A percentile compares a stretch with the other conserved stretches of the same genome.
Evolutionary conservation across 2,888 invertebrate species (phyloP).

Genomic region (Mythimna lalbum): DNA sequence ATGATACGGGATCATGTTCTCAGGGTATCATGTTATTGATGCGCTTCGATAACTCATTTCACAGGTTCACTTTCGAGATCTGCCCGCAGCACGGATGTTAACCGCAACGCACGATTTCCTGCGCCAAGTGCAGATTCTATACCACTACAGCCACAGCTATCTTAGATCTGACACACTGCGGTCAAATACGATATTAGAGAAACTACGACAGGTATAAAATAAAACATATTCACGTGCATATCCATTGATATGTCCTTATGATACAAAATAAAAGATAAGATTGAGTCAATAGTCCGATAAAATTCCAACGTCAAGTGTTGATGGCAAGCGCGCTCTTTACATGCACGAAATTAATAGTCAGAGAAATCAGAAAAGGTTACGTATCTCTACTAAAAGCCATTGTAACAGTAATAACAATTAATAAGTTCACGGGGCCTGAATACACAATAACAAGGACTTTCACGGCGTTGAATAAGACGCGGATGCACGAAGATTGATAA

Average conservation of each 20-base stretch:
- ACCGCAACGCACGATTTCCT: conserved; percentile 82
- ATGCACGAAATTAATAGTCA: conserved; percentile 50
- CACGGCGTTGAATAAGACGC: conserved; percentile 78
- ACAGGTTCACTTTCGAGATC: conserved; percentile 88
- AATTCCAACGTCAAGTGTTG: conserved; percentile 63
- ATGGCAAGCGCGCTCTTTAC: conserved; percentile 34
- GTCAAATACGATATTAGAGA: conserved; percentile 53
- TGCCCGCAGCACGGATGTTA: conserved; percentile 79
- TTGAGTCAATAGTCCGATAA: conserved; percentile 61
- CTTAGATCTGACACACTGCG: conserved; percentile 52
- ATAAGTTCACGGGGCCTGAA: conserved; percentile 72
- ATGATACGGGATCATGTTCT: conserved; percentile 74
- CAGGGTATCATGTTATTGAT: conserved; percentile 81
- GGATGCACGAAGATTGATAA: conserved; percentile 80
- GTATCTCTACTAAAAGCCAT: conserved; percentile 59
- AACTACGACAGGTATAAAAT: conserved; percentile 71
- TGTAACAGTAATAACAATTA: conserved; percentile 75
- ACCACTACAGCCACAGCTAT: conserved; percentile 60
- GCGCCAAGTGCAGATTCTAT: conserved; percentile 70
- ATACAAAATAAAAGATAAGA: conserved; percentile 54
- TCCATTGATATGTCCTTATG: conserved; percentile 71
- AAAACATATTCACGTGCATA: conserved; percentile 73
- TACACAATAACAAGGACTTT: conserved; percentile 81
- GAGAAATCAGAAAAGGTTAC: conserved; percentile 63
- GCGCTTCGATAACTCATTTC: conserved; percentile 88